A percentile compares a stretch with the other conserved stretches of the same genome.
phyloP scores from a whole-genome alignment of 2,113 vertebrate genomes.

The Dipodomys stephensi region DNA sequence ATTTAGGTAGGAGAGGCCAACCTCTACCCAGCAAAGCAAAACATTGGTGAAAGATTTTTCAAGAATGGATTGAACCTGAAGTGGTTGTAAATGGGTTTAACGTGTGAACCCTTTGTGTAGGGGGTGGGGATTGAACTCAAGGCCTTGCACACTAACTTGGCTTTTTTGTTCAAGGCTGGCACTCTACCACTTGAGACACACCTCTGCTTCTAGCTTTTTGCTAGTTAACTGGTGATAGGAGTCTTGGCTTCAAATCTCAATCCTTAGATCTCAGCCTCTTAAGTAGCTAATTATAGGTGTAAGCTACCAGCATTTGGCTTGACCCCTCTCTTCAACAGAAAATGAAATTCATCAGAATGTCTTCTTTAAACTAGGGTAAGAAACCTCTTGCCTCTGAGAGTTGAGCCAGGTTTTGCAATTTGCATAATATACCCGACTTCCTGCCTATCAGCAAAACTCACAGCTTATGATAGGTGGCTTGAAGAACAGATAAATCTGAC shows the following conservation, averaged over 20 bases:
- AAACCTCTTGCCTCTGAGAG: background rate
- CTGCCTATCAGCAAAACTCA: background rate
- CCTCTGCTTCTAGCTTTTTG: too few species aligned
- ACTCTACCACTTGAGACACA: too few species aligned
- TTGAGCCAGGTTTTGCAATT: background rate
- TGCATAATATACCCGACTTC: background rate
- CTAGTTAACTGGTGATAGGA: too few species aligned
- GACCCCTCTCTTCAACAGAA: background rate
- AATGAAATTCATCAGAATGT: background rate
- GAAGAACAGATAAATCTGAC: background rate
- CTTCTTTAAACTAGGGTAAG: background rate
- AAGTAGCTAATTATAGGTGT: too few species aligned
- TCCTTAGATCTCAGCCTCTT: too few species aligned
- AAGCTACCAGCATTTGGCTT: too few species aligned
- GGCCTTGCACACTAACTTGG: too few species aligned
- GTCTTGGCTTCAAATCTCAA: too few species aligned
- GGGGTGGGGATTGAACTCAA: background rate
- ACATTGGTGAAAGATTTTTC: background rate
- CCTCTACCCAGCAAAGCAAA: background rate
- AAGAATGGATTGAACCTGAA: background rate
- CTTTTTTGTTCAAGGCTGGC: too few species aligned
- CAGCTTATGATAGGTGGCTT: background rate
- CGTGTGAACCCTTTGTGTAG: background rate
- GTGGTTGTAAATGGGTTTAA: background rate
- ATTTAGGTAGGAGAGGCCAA: background rate